Base-by-base conservation (phyloP, 2,888 invertebrate genomes). In the Anticlea derivata region DNA sequence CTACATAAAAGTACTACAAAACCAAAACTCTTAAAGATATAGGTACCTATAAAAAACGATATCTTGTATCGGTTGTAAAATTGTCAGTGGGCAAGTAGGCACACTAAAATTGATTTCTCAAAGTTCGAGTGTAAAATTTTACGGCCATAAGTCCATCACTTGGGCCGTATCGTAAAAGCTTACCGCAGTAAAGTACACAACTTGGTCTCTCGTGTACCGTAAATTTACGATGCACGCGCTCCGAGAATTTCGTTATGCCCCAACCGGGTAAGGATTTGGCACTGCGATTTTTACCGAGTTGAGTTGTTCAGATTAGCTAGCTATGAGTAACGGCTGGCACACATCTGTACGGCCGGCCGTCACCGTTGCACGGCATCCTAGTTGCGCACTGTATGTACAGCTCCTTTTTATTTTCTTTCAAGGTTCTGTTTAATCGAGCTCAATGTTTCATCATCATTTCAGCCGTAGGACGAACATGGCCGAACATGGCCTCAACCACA, bases 181-280 rank as follows among this genome's bases (percentile, higher is more conserved):
- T 76, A 81, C 84, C 83, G 75, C 83, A 83, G 78, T 83, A 83
- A 83, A 84, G 84, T 85, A 86, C 84, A 85, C 86, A 86, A 86
- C 78, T 86, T 82, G 81, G 78, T 81, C 84, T 78, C 81, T 70
- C 67, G 80, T 78, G 83, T 71, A 75, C 73, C 75, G 81, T 81
- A 83, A 85, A 85, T 87, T 86, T 86, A 83, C 84, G 85, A 82
- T 84, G 84, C 82, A 83, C 80, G 83, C 76, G 82, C 80, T 72
- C 61, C 70, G 80, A 81, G 84, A 83, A 82, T 84, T 83, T 80
- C 75, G 84, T 83, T 79, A 80, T 65, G 72, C 76, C 75, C 73
- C 73, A 68, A 70, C 73, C 75, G 72, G 68, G 71, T 72, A 70
- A 69, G 73, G 80, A 82, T 82, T 80, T 75, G 71, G 69, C 66